Conservation (phyloP, 2,888 invertebrate genomes). For the Leucophenga montana region DNA sequence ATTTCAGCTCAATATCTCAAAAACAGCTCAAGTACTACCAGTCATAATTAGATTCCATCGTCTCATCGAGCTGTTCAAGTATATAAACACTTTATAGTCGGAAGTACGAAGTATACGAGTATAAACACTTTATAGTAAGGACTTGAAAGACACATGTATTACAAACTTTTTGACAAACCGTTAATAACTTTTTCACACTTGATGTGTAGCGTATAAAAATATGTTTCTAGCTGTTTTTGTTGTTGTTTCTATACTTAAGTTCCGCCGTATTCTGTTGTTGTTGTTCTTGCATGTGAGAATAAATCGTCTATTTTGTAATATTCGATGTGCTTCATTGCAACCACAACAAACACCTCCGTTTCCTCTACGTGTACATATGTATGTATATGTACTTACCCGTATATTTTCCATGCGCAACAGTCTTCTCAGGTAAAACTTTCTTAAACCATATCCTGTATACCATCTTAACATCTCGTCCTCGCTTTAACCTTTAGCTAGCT, state of each 20-base stretch:
- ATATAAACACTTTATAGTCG: too few species aligned
- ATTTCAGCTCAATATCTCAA: too few species aligned
- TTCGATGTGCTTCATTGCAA: conserved; percentile 61
- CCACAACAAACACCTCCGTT: conserved; percentile 46
- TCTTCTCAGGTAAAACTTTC: conserved; percentile 27
- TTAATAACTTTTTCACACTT: too few species aligned
- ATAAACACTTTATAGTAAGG: too few species aligned
- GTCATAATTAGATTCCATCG: too few species aligned
- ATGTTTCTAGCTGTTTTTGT: too few species aligned
- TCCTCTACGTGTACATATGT: conserved; percentile 6
- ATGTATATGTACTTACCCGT: conserved; percentile 35
- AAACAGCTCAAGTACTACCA: too few species aligned
- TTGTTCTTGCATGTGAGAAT: conserved; percentile 43
- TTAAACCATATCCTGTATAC: conserved; percentile 10
- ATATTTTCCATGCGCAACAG: conserved; percentile 46
- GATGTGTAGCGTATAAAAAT: not conserved
- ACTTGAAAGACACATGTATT: too few species aligned
- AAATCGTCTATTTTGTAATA: conserved; percentile 54
- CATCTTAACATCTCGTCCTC: conserved; percentile 10
- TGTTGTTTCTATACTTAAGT: not conserved
- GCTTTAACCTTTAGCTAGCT: not conserved
- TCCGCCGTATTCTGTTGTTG: conserved; percentile 3
- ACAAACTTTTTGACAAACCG: too few species aligned
- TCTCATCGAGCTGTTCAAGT: too few species aligned
- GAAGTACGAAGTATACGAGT: too few species aligned